Conservation (phyloP, 2,113 vertebrate genomes). For the Dascyllus trimaculatus region DNA sequence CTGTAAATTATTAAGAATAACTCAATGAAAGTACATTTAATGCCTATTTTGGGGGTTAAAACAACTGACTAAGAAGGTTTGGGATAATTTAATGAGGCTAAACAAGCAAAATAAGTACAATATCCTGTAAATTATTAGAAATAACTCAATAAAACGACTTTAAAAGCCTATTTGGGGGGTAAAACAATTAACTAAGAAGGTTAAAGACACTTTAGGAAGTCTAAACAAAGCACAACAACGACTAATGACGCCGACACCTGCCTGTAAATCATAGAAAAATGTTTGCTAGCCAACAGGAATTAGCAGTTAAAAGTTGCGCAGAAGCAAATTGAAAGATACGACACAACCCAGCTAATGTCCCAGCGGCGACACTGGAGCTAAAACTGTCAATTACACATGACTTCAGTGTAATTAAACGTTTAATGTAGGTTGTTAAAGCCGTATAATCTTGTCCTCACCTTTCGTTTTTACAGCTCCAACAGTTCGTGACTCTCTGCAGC, state of each 20-base stretch:
- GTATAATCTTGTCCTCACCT: conserved; percentile 45
- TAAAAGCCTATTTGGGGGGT: not conserved
- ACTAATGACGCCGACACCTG: fast-evolving
- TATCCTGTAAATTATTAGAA: not conserved
- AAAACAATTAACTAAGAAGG: not conserved
- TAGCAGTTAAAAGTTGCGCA: not conserved
- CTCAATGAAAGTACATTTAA: not conserved
- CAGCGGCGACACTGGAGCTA: not conserved
- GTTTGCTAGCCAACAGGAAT: not conserved
- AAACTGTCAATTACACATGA: not conserved
- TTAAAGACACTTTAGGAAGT: not conserved
- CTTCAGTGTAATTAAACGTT: fast-evolving
- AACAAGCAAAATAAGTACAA: not conserved
- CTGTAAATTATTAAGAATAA: not conserved
- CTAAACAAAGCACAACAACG: not conserved
- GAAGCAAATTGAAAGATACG: not conserved
- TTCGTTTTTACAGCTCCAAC: conserved; percentile 28
- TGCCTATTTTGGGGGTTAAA: not conserved
- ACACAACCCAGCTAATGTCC: not conserved
- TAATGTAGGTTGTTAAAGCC: fast-evolving
- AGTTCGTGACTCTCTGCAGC: not conserved
- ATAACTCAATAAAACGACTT: not conserved
- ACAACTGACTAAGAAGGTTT: not conserved
- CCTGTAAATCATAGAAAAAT: not conserved
- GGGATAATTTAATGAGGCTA: not conserved